Evolutionary conservation across 2,888 invertebrate genomes (phyloP).

Genomic region (Andrena chrysosceles): DNA sequence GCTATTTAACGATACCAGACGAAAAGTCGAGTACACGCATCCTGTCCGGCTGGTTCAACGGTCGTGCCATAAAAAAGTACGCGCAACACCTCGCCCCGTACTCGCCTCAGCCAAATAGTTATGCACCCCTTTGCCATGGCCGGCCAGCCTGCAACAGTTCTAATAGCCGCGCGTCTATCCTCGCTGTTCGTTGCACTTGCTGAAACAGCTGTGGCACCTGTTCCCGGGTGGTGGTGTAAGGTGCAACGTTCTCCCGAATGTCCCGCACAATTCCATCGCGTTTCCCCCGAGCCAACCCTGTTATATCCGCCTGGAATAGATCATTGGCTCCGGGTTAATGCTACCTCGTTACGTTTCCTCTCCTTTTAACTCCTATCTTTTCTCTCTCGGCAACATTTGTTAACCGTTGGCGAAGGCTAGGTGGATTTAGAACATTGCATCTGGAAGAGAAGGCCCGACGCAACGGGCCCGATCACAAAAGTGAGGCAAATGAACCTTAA

Average conservation of each 20-base stretch:
- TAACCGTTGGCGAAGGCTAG: neutral
- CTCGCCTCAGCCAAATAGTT: conserved; percentile 77
- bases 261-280: conserved; percentile 52
- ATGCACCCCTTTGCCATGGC: conserved; percentile 78
- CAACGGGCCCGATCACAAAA: too few relatives aligned
- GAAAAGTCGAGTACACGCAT: conserved; percentile 68
- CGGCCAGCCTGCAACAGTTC: conserved; percentile 71
- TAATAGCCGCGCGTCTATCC: conserved; percentile 75
- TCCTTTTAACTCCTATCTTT: neutral
- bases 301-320: conserved; percentile 70
- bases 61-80: conserved; percentile 74
- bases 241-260: conserved; percentile 75
- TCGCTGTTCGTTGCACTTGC: conserved; percentile 78
- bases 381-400: conserved; percentile 2
- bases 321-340: conserved; percentile 54
- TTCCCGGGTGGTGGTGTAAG: conserved; percentile 77
- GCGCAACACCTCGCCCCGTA: conserved; percentile 65
- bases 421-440: neutral
- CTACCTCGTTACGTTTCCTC: conserved; percentile 11
- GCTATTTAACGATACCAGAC: conserved; percentile 57
- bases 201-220: conserved; percentile 83
- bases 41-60: conserved; percentile 77
- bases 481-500: neutral
- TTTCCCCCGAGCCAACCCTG: conserved; percentile 68
- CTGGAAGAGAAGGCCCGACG: neutral